phyloP scores from a whole-genome alignment of 2,888 invertebrate species.

The Noctua pronuba region DNA sequence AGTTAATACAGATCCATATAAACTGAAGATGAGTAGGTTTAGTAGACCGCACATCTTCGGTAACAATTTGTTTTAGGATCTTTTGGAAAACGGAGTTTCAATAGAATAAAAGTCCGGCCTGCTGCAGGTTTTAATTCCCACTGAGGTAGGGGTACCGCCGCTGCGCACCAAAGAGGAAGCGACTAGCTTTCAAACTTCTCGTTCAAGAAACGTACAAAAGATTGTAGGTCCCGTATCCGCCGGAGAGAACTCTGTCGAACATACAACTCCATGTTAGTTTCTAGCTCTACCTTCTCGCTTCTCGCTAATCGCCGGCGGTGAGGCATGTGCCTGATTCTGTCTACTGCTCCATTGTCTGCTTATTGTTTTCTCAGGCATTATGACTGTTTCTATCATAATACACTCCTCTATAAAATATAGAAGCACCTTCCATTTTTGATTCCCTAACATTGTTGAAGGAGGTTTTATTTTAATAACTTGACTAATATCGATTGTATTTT shows the following conservation, averaged over 20 bases:
- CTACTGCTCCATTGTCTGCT: background rate
- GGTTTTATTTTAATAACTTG: background rate
- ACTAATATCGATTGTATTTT: background rate
- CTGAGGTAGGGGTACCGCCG: background rate
- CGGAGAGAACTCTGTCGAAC: background rate
- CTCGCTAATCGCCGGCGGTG: background rate
- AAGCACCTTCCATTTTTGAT: background rate
- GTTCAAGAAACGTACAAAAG: background rate
- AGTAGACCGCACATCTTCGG: no score
- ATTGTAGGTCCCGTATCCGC: background rate
- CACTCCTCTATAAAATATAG: background rate
- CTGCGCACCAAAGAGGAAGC: background rate
- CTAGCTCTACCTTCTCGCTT: background rate
- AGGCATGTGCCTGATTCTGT: background rate
- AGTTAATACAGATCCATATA: constrained; percentile 32
- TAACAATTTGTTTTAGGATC: background rate
- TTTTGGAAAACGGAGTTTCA: background rate
- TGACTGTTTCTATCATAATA: background rate
- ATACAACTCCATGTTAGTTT: background rate
- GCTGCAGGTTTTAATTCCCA: background rate
- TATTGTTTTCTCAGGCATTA: background rate
- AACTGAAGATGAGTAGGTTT: background rate
- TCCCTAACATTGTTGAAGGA: background rate
- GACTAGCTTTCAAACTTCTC: background rate
- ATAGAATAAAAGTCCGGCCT: background rate